Evolutionary conservation across 2,888 invertebrate species (phyloP).

Genomic region (Scelioninae gen. 1): DNA sequence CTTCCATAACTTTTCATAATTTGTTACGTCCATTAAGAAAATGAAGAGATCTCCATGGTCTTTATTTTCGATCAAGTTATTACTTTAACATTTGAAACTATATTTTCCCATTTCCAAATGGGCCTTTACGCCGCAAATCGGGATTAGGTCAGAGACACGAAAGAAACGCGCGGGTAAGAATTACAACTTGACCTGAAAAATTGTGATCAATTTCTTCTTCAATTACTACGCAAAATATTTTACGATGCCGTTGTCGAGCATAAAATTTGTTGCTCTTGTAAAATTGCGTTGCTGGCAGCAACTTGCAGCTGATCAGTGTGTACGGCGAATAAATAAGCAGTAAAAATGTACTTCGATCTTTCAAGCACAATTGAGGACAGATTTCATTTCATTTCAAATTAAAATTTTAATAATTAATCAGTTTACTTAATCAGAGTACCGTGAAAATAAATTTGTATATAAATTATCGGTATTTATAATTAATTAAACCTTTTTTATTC

Average conservation of each 20-base stretch:
- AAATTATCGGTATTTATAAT: too few species aligned
- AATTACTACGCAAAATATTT: slow-evolving; percentile 13
- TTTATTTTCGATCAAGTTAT: slow-evolving; percentile 33
- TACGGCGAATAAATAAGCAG: slow-evolving; percentile 3
- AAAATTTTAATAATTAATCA: too few species aligned
- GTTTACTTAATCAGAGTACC: too few species aligned
- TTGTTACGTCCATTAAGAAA: slow-evolving; percentile 39
- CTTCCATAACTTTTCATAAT: slow-evolving; percentile 34
- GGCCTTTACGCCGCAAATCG: slow-evolving; percentile 25
- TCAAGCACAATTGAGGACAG: background rate
- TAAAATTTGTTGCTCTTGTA: slow-evolving; percentile 3
- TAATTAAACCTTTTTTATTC: too few species aligned
- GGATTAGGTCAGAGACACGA: slow-evolving; percentile 12
- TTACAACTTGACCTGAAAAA: slow-evolving; percentile 25
- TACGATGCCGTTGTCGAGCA: slow-evolving; percentile 7
- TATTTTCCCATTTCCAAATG: slow-evolving; percentile 33
- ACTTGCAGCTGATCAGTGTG: slow-evolving; percentile 6
- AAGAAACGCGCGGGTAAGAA: slow-evolving; percentile 11
- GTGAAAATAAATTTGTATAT: too few species aligned
- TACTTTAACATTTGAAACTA: slow-evolving; percentile 29
- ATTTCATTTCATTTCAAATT: background rate
- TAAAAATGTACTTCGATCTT: slow-evolving; percentile 2
- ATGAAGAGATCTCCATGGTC: slow-evolving; percentile 27
- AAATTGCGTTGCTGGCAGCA: background rate
- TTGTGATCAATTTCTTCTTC: slow-evolving; percentile 8